Conservation (phyloP, 2,113 vertebrate genomes). For the Saimiri boliviensis region DNA sequence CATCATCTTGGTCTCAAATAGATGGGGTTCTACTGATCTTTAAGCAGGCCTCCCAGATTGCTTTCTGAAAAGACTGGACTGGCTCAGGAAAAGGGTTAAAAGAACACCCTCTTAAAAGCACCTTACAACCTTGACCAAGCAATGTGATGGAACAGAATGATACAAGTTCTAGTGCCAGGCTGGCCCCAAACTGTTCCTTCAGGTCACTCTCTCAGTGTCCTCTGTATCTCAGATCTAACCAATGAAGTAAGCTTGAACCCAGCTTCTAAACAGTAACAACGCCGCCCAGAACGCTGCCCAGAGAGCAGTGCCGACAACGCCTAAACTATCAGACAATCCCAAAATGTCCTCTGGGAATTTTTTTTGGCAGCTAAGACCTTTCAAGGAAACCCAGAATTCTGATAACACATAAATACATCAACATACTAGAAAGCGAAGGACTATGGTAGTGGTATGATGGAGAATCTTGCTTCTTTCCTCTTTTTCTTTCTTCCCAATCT, state of each 20-base stretch:
- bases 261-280: fast-evolving
- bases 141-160: not conserved
- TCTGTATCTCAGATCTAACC: not conserved
- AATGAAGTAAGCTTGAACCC: not conserved
- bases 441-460: not conserved
- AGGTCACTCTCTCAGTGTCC: not conserved
- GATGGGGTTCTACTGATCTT: not conserved
- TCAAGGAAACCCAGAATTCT: not conserved
- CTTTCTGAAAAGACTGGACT: not conserved
- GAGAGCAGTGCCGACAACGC: fast-evolving
- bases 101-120: too few relatives aligned
- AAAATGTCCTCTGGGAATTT: not conserved
- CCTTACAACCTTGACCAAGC: not conserved
- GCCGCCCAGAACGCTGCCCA: fast-evolving
- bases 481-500: conserved; percentile 52
- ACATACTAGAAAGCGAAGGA: conserved; percentile 48
- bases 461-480: conserved; percentile 32
- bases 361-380: not conserved
- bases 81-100: not conserved
- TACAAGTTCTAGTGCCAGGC: not conserved
- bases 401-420: not conserved
- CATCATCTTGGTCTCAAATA: not conserved
- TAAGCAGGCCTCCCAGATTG: not conserved
- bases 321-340: not conserved
- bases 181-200: not conserved